Evolutionary conservation across 1,140 invertebrate species (phyloP).

Genomic region (Brachionus sp.): DNA sequence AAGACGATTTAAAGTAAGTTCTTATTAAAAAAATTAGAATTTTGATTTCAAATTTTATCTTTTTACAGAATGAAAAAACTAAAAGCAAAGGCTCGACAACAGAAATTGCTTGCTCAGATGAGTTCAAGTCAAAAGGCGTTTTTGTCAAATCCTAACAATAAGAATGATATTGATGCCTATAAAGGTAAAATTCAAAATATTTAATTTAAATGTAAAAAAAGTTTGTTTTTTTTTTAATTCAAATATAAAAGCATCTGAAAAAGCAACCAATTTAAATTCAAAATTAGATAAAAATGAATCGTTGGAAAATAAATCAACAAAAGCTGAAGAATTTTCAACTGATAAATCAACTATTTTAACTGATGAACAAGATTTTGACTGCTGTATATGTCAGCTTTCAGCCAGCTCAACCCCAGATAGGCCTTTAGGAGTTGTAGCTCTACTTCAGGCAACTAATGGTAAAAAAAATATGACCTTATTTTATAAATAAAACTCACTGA

Average conservation of each 20-base stretch:
- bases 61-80: slow-evolving; percentile 65
- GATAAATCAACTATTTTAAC: neutral
- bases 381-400: slow-evolving; percentile 89
- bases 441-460: slow-evolving; percentile 74
- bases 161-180: slow-evolving; percentile 20
- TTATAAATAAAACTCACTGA: too few relatives aligned
- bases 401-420: slow-evolving; percentile 76
- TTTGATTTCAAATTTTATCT: neutral
- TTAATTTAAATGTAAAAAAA: too few relatives aligned
- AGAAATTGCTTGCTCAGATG: slow-evolving; percentile 47
- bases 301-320: neutral
- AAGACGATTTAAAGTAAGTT: slow-evolving; percentile 25
- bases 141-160: slow-evolving; percentile 2
- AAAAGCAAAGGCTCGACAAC: slow-evolving; percentile 60
- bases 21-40: neutral
- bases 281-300: neutral
- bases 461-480: too few relatives aligned
- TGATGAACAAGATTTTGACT: slow-evolving; percentile 72
- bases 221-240: too few relatives aligned
- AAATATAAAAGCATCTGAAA: neutral
- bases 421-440: slow-evolving; percentile 82
- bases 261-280: neutral
- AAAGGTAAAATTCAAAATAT: neutral
- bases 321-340: neutral
- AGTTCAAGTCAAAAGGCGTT: slow-evolving; percentile 25